Evolutionary conservation across 1,140 invertebrate species (phyloP).

Genomic region (Lordiphosa mommai): DNA sequence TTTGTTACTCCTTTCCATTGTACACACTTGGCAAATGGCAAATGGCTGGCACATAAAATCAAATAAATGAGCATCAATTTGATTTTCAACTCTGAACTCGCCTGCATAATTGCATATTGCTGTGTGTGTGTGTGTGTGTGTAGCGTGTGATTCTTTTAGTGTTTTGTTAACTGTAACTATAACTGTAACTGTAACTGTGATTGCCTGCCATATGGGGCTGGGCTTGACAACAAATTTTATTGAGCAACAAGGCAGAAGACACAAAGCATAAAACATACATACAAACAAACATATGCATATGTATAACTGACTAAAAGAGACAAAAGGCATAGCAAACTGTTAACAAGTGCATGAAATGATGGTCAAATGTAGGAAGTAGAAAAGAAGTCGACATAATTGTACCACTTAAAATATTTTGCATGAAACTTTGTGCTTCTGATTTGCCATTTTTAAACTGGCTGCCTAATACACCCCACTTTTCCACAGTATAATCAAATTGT

Average conservation of each 20-base stretch:
- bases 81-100: conserved; percentile 47
- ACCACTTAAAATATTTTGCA: neutral
- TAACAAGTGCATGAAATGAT: conserved; percentile 57
- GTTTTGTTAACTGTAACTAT: conserved; percentile 59
- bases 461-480: no score
- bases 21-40: conserved; percentile 24
- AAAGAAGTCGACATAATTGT: neutral
- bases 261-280: conserved; percentile 8
- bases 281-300: neutral
- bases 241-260: conserved; percentile 39
- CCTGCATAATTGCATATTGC: conserved; percentile 46
- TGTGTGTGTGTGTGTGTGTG: conserved; percentile 8
- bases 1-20: conserved; percentile 18
- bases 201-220: conserved; percentile 35
- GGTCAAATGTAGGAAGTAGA: conserved; percentile 9
- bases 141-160: conserved; percentile 38
- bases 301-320: conserved; percentile 6
- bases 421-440: no score
- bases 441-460: no score
- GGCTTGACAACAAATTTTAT: conserved; percentile 50
- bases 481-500: neutral
- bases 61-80: conserved; percentile 55
- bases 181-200: conserved; percentile 47
- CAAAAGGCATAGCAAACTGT: conserved; percentile 40
- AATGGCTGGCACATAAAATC: conserved; percentile 53